Evolutionary conservation across 2,888 invertebrate species (phyloP), one percentile per base, ranked within the genome.

Genomic region (Acanthosepion pharaonis): DNA sequence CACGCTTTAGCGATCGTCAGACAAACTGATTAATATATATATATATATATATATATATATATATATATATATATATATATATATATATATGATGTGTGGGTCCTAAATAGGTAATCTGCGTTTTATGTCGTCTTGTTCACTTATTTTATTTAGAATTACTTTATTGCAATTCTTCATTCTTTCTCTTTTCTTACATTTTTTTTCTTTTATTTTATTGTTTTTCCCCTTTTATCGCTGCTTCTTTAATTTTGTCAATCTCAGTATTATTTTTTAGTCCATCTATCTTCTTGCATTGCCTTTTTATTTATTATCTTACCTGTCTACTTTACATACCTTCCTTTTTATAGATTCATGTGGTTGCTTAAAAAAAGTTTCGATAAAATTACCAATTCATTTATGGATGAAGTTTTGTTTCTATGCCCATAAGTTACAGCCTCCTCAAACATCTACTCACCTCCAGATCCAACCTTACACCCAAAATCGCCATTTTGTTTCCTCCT

Each of bases 331-430:
- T 78, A 78, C 78, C 11, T 28, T n/a, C 6, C 28, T 78, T 28
- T 78, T 78, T 28, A 28, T 78, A 78, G 78, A 28, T 28, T 78
- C n/a, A 78, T 28, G n/a, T n/a, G 78, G 28, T 6, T 78, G 78
- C 11, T 78, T 78, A n/a, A 28, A 55, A 28, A 78, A 78, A n/a
- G 78, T 78, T 28, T 25, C 28, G 28, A 28, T 25, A 78, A 78
- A 78, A 78, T 78, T 78, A 78, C 78, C 78, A 28, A 78, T 78
- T 78, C 78, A 78, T 78, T 78, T 78, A 78, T 78, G 78, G 78
- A 78, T 78, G 78, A 78, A n/a, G 78, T 78, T 78, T 78, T 78
- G n/a, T 78, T 78, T 78, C n/a, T 78, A 78, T 78, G 78, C 78
- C 28, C 78, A 78, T 78, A 78, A 28, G 78, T 78, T 78, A 78